Conservation (phyloP, 37 sponge, comb jelly and placozoan genomes). For the Hexactinellida sp. region DNA sequence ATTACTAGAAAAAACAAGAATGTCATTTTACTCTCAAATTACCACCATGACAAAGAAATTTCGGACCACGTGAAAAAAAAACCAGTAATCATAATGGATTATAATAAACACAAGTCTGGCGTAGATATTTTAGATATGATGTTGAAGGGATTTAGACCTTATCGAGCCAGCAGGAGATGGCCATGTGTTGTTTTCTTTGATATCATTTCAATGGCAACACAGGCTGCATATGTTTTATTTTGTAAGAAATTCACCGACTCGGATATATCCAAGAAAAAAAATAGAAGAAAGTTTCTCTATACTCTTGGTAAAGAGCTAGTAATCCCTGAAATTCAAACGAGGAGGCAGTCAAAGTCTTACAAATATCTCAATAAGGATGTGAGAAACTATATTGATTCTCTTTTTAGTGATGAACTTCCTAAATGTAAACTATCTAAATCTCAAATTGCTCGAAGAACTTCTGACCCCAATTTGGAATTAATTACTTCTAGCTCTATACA, state of each 20-base stretch:
- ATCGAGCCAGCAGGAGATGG: background rate
- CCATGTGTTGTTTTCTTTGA: background rate
- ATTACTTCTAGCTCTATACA: no score
- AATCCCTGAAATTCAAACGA: background rate
- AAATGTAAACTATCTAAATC: background rate
- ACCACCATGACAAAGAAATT: background rate
- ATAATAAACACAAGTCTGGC: background rate
- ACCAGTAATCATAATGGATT: background rate
- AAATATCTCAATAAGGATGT: background rate
- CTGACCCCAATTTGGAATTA: no score
- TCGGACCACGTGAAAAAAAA: background rate
- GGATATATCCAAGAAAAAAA: background rate
- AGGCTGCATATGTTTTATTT: background rate
- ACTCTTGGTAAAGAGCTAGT: background rate
- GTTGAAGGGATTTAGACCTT: background rate
- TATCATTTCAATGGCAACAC: background rate
- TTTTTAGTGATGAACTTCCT: background rate
- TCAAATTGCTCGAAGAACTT: no score
- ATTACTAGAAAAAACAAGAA: background rate
- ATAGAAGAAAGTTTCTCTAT: background rate
- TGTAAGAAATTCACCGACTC: background rate
- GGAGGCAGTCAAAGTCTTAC: background rate
- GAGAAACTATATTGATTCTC: background rate
- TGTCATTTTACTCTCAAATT: background rate
- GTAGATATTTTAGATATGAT: background rate